Conservation (phyloP, 2,888 invertebrate species). For the Hoplodrina blanda region DNA sequence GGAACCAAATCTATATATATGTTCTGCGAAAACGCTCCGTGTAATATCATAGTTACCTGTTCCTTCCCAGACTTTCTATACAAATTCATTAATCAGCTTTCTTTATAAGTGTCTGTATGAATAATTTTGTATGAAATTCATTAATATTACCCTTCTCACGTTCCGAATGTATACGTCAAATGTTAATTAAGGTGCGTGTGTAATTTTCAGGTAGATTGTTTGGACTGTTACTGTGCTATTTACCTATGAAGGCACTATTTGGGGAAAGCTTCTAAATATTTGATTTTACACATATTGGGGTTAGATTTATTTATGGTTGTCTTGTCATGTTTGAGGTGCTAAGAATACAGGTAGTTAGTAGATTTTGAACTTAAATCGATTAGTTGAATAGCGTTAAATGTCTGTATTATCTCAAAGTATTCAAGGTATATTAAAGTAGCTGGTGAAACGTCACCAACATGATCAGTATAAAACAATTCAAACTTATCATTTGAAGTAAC, state of each 20-base stretch:
- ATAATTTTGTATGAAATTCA: conserved; percentile 60
- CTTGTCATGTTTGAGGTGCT: conserved; percentile 28
- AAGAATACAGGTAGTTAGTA: conserved; percentile 7
- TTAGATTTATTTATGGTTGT: conserved; percentile 46
- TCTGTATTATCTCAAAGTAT: too few relatives aligned
- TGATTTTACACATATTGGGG: conserved; percentile 43
- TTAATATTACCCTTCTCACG: conserved; percentile 65
- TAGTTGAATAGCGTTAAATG: neutral
- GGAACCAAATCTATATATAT: neutral
- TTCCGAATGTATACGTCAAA: conserved; percentile 58
- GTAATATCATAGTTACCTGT: conserved; percentile 2
- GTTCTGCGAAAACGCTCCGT: neutral
- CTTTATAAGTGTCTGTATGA: conserved; percentile 45
- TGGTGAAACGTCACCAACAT: too few relatives aligned
- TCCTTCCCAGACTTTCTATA: conserved; percentile 22
- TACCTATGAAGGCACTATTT: conserved; percentile 39
- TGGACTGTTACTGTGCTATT: conserved; percentile 32
- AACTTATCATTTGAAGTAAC: too few relatives aligned
- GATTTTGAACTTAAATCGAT: conserved; percentile 16
- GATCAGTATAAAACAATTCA: too few relatives aligned
- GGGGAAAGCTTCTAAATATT: conserved; percentile 46
- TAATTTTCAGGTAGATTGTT: conserved; percentile 61
- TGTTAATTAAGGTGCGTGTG: conserved; percentile 62
- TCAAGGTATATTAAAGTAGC: too few relatives aligned
- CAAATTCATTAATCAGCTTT: conserved; percentile 57